Evolutionary conservation across 1,140 invertebrate species (phyloP).

Genomic region (Vanessa atalanta): DNA sequence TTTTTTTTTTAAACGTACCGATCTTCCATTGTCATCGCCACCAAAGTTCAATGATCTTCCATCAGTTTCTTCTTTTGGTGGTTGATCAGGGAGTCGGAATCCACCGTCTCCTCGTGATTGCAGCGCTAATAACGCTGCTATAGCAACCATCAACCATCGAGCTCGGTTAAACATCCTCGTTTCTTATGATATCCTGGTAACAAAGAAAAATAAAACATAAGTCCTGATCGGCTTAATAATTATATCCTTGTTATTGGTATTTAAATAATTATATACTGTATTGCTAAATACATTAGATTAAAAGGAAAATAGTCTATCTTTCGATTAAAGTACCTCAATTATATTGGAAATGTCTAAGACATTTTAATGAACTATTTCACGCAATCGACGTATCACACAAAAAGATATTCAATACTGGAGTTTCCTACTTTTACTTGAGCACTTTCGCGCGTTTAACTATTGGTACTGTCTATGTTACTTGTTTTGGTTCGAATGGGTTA

Average conservation of each 20-base stretch:
- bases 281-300: too few relatives aligned
- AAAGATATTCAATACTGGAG: slow-evolving; percentile 21
- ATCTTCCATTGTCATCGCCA: slow-evolving; percentile 57
- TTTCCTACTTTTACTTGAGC: slow-evolving; percentile 44
- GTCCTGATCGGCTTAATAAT: background rate
- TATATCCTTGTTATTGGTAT: background rate
- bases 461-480: background rate
- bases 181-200: slow-evolving; percentile 42
- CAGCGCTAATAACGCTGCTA: slow-evolving; percentile 73
- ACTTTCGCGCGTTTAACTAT: slow-evolving; percentile 37
- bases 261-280: too few relatives aligned
- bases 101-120: slow-evolving; percentile 80
- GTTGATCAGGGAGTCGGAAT: slow-evolving; percentile 82
- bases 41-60: slow-evolving; percentile 62
- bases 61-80: slow-evolving; percentile 68
- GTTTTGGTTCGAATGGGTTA: slow-evolving; percentile 6
- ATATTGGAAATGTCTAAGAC: background rate
- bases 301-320: too few relatives aligned
- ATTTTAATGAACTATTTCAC: slow-evolving; percentile 9
- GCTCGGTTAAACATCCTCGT: slow-evolving; percentile 57
- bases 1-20: slow-evolving; percentile 50
- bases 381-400: slow-evolving; percentile 17
- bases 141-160: slow-evolving; percentile 76
- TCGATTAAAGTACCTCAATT: too few relatives aligned
- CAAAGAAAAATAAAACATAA: slow-evolving; percentile 12